These are phyloP conservation scores for Sepioteuthis lessoniana DNA, from an alignment of 2,888 invertebrate genomes.

Conservation along the genomic window DNA sequence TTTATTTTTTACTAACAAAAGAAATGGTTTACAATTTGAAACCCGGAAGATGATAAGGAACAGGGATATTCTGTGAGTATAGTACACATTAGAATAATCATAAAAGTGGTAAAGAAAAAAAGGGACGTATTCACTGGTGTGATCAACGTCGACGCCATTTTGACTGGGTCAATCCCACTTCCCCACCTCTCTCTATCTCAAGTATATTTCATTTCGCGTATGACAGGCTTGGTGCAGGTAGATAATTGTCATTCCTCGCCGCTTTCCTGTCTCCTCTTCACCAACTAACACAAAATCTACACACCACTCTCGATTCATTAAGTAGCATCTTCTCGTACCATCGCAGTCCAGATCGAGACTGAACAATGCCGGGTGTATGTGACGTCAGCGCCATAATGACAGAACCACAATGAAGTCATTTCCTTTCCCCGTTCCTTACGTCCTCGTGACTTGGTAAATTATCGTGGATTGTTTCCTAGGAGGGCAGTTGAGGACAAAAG, in stretches of 20 bases:
- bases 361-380: not conserved
- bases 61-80: too few species aligned
- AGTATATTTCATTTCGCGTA: not conserved
- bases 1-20: too few species aligned
- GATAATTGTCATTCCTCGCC: not conserved
- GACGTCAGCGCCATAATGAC: slow-evolving; percentile 33
- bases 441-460: slow-evolving; percentile 20
- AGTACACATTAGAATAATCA: not conserved
- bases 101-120: not conserved
- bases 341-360: not conserved
- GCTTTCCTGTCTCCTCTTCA: not conserved
- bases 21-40: too few species aligned
- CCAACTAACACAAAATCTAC: not conserved
- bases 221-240: too few species aligned
- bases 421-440: not conserved
- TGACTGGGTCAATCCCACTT: not conserved
- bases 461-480: slow-evolving; percentile 4
- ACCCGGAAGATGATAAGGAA: too few species aligned
- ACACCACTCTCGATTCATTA: not conserved
- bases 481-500: not conserved
- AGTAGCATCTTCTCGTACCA: not conserved
- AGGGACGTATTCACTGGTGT: not conserved
- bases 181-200: not conserved
- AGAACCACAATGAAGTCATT: slow-evolving; percentile 23
- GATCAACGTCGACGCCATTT: not conserved